A percentile compares a stretch with the other conserved stretches of the same genome.
These are phyloP conservation scores for Pachyuromys duprasi DNA, from an alignment of 2,797 vertebrate genomes.

Conservation along the genomic window DNA sequence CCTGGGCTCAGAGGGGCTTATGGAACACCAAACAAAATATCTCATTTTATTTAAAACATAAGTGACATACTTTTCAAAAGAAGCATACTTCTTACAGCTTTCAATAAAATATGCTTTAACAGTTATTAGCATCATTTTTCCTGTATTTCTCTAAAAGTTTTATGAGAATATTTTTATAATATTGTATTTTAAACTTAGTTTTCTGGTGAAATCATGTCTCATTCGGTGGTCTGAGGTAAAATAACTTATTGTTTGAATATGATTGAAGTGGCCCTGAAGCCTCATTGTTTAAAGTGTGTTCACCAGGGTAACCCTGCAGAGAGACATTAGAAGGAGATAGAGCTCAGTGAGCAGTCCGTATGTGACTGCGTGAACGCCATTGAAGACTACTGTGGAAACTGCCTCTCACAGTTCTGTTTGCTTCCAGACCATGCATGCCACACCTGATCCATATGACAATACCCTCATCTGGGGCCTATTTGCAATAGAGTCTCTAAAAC, in stretches of 20 bases:
- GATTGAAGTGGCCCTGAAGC: not conserved
- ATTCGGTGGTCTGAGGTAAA: not conserved
- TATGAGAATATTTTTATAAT: not conserved
- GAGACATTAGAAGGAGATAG: rapidly evolving
- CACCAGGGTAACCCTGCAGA: not conserved
- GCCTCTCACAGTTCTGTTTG: not conserved
- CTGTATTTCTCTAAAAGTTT: not conserved
- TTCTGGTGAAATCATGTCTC: not conserved
- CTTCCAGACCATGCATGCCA: not conserved
- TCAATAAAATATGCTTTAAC: not conserved
- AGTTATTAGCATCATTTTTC: not conserved
- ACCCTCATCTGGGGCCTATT: not conserved
- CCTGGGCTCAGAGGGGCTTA: too few relatives aligned
- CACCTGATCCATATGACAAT: too few relatives aligned
- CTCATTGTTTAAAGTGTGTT: not conserved
- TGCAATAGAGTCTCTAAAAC: not conserved
- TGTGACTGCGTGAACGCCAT: too few relatives aligned
- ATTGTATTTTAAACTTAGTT: not conserved
- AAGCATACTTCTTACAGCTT: not conserved
- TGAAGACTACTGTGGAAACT: too few relatives aligned
- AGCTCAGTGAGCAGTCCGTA: not conserved
- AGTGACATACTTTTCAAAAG: not conserved
- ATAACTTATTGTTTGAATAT: not conserved
- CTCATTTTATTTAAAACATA: not conserved
- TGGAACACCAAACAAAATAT: not conserved